phyloP scores from a whole-genome alignment of 1,140 invertebrate genomes.

The Orussus abietinus region DNA sequence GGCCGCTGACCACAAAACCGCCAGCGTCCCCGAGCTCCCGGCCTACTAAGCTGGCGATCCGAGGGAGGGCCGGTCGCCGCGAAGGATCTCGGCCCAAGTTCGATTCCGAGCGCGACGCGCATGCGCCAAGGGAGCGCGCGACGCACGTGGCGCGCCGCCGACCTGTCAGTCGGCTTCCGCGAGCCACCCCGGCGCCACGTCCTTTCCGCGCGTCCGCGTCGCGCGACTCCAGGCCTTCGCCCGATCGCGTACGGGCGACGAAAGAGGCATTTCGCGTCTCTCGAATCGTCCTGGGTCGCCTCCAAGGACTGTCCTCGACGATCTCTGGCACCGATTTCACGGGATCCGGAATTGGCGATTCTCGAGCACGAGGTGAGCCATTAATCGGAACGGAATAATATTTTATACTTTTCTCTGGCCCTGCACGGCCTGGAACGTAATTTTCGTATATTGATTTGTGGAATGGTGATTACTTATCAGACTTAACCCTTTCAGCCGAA shows the following conservation, averaged over 20 bases:
- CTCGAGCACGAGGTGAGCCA: no score
- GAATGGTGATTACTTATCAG: no score
- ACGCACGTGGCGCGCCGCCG: constrained; percentile 42
- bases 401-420: no score
- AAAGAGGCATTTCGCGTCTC: not conserved
- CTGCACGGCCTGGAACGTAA: no score
- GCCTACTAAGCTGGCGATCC: no score
- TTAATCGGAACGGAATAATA: no score
- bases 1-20: not conserved
- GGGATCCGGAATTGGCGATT: constrained; percentile 3
- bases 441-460: no score
- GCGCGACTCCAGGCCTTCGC: not conserved
- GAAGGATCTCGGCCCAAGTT: constrained; percentile 20
- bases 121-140: constrained; percentile 25
- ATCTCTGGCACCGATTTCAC: not conserved
- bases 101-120: constrained; percentile 17
- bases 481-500: no score
- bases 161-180: constrained; percentile 38
- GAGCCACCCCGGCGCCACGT: constrained; percentile 30
- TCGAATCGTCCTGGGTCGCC: not conserved
- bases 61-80: not conserved
- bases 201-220: constrained; percentile 8
- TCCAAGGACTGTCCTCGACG: constrained; percentile 8
- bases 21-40: not conserved
- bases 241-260: constrained; percentile 1